A percentile compares a stretch with the other conserved stretches of the same genome.
Conservation (phyloP, 2,888 invertebrate species). For the Agrotis exclamationis region DNA sequence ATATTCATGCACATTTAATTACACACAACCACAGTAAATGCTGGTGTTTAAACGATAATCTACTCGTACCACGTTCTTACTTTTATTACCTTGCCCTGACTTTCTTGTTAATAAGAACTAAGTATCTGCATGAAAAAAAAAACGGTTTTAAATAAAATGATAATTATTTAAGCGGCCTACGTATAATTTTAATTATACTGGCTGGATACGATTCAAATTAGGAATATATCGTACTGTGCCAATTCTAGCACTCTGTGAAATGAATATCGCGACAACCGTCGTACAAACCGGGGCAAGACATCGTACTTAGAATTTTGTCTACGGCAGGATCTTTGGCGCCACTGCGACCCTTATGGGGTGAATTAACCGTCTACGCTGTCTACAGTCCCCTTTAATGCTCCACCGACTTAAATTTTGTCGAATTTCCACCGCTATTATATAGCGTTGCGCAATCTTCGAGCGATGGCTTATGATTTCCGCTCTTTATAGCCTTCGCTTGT, state of each 20-base stretch:
- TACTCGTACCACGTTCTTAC: conserved; percentile 30
- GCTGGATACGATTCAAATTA: conserved; percentile 40
- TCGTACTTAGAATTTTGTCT: conserved; percentile 88
- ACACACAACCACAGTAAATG: conserved; percentile 29
- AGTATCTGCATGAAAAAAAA: conserved; percentile 24
- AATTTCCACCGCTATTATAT: conserved; percentile 88
- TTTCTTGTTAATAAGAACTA: conserved; percentile 36
- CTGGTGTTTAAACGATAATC: conserved; percentile 24
- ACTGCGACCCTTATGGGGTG: conserved; percentile 89
- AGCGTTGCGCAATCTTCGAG: conserved; percentile 84
- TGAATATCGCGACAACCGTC: conserved; percentile 63
- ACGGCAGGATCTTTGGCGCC: conserved; percentile 90
- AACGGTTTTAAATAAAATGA: conserved; percentile 8
- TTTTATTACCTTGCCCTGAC: conserved; percentile 47
- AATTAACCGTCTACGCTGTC: conserved; percentile 88
- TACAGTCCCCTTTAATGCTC: conserved; percentile 88
- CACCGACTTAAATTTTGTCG: conserved; percentile 90
- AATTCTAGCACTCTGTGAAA: conserved; percentile 65
- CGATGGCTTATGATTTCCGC: conserved; percentile 87
- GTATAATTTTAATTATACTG: conserved; percentile 30
- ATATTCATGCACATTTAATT: conserved; percentile 47
- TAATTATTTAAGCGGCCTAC: conserved; percentile 17
- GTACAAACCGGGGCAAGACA: conserved; percentile 74
- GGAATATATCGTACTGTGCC: conserved; percentile 54
- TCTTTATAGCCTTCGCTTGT: conserved; percentile 81